Conservation (phyloP, 2,113 vertebrate species). For the Cisticola juncidis region DNA sequence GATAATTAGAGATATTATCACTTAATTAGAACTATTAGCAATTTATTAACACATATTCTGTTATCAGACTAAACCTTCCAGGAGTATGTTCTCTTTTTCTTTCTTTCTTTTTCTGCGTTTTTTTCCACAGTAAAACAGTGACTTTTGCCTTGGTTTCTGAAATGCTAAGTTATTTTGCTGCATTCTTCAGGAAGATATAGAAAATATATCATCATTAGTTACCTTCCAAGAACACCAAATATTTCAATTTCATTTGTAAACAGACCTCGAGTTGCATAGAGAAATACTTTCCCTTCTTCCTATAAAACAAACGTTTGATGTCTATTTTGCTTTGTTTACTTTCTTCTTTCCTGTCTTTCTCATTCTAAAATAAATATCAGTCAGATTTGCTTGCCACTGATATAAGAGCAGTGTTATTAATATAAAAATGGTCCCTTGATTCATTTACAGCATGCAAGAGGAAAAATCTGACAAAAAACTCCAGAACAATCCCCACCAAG, state of each 20-base stretch:
- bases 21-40: neutral
- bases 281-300: neutral
- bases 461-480: neutral
- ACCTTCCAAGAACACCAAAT: neutral
- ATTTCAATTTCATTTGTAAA: neutral
- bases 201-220: neutral
- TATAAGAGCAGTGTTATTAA: neutral
- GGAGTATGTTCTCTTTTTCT: neutral
- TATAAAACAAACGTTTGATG: neutral
- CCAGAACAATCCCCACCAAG: neutral
- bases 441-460: neutral
- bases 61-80: neutral
- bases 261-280: neutral
- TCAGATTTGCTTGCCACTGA: neutral
- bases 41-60: neutral
- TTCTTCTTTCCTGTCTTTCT: neutral
- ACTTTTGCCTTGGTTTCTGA: neutral
- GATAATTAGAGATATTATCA: neutral
- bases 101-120: neutral
- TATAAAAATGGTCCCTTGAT: neutral
- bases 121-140: neutral
- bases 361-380: neutral
- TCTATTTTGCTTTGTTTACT: neutral
- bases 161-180: neutral
- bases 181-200: neutral